Percentiles rank a stretch among this genome's conserved stretches.
Conservation (phyloP, 2,113 vertebrate genomes). For the Gobius niger region DNA sequence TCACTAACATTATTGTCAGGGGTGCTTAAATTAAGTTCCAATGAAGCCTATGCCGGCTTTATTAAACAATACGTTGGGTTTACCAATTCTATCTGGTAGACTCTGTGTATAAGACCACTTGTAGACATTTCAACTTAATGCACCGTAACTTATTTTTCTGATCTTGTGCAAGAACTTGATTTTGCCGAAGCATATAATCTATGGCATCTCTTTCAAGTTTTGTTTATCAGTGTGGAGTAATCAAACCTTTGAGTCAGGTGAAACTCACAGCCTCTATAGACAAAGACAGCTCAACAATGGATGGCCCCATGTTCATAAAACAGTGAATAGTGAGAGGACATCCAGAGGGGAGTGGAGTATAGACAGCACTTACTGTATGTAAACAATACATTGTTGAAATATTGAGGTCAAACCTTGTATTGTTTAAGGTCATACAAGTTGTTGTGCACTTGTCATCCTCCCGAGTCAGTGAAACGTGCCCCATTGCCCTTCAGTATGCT, state of each 20-base stretch:
- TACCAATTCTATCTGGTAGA: no score
- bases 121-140: no score
- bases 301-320: conserved; percentile 3
- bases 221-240: background rate
- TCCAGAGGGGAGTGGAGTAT: background rate
- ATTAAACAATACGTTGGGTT: no score
- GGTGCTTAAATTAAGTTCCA: no score
- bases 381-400: conserved; percentile 28
- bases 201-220: no score
- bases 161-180: background rate
- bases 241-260: background rate
- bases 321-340: conserved; percentile 17
- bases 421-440: conserved; percentile 17
- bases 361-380: conserved; percentile 14
- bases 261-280: background rate
- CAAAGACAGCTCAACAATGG: conserved; percentile 31
- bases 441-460: background rate
- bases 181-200: no score
- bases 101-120: no score
- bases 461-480: conserved; percentile 26
- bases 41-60: no score
- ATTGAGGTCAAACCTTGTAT: conserved; percentile 25
- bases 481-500: conserved; percentile 4
- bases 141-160: no score
- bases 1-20: no score